These are phyloP conservation scores for Platysteira castanea DNA, from an alignment of 2,113 vertebrate genomes.

Conservation along the genomic window DNA sequence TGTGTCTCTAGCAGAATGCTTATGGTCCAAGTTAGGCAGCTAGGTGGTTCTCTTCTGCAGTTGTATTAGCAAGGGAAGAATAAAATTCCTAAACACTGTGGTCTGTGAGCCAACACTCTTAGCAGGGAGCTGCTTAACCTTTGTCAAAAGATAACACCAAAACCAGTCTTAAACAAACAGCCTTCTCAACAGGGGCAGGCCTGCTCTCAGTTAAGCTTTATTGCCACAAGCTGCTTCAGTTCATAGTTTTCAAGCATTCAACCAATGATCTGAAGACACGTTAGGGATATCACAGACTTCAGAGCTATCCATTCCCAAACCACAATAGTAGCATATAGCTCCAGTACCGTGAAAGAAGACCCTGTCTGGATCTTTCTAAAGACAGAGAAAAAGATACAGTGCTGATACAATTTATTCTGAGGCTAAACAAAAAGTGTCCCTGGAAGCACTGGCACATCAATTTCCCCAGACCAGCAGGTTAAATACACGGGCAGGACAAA, in stretches of 20 bases:
- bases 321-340: neutral
- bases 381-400: neutral
- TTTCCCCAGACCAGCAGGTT: neutral
- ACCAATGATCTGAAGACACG: neutral
- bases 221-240: neutral
- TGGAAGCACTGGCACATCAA: neutral
- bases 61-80: neutral
- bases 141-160: neutral
- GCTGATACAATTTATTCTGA: neutral
- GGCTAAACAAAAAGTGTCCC: neutral
- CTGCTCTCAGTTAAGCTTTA: neutral
- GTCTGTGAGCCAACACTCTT: neutral
- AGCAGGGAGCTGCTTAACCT: slow-evolving; percentile 22
- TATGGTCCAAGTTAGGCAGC: neutral
- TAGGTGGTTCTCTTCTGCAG: neutral
- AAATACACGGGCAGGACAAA: neutral
- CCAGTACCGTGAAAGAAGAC: neutral
- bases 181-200: neutral
- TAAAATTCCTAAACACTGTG: neutral
- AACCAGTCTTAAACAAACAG: neutral
- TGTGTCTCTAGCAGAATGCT: neutral
- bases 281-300: neutral
- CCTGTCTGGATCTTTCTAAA: neutral
- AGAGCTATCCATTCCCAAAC: neutral
- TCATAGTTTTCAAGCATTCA: neutral